Base-by-base conservation (phyloP, 2,113 vertebrate species). In the Emberiza fucata region DNA sequence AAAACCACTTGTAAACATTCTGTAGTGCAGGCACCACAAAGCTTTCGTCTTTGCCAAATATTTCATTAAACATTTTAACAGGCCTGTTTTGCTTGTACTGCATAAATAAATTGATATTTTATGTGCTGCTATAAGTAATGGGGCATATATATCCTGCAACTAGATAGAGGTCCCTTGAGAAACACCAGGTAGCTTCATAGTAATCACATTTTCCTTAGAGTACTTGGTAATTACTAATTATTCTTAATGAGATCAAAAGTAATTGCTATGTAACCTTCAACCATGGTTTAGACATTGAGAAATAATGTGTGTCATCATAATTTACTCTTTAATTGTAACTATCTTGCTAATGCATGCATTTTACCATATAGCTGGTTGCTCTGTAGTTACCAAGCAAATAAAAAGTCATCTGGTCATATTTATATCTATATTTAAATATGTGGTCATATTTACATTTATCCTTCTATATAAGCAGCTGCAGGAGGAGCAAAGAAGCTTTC, bases 251-350 rank as follows among this genome's bases (percentile, higher is more conserved):
- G 95, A 96, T 94, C 93, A 86, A 94, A 97, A 83, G 90, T 96
- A 96, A 97, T 96, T 96, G 90, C 93, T 94, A 60, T 83, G 76
- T 97, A 96, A 97, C 95, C 95, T 97, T 97, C 96, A 97, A 39
- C 90, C 68, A 60, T 40, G 79, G 71, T 94, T 95, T 94, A 97
- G 94, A 88, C 94, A 97, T 95, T 92, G 93, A 95, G 82, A 96
- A 96, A 96, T 94, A 93, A 88, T 6, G 31, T 88, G 68, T 95
- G 85, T 90, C 94, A 95, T 97, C 87, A 95, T 92, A 96, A 95
- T 94, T 96, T 90, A 92, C 81, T 78, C 79, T 86, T 50, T 92
- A 97, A 96, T 93, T 92, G 81, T 57, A 90, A 56, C 66, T 96
- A 78, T 56, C 71, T 80, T 96, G 82, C 56, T 82, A 83, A 64